Percentiles rank a stretch among this genome's conserved stretches.
Conservation (phyloP, 1,140 invertebrate genomes). For the Zeugodacus cucurbitae region DNA sequence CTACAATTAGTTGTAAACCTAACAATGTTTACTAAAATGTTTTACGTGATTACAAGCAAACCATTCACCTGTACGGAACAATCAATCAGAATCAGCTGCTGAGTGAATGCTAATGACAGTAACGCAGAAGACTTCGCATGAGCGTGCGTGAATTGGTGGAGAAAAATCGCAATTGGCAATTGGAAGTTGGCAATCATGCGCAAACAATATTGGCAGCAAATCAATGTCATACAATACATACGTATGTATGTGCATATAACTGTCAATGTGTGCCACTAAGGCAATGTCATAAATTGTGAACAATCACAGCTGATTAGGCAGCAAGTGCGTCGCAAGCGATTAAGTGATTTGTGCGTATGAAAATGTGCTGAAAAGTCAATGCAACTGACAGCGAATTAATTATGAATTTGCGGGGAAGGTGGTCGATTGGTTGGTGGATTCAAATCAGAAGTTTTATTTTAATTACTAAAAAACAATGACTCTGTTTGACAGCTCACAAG, state of each 20-base stretch:
- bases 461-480: no score
- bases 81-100: slow-evolving; percentile 7
- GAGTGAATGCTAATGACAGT: not conserved
- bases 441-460: not conserved
- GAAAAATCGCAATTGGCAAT: not conserved
- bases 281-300: not conserved
- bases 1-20: not conserved
- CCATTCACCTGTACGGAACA: not conserved
- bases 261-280: not conserved
- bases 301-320: slow-evolving; percentile 11
- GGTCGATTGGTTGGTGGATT: not conserved
- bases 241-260: not conserved
- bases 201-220: not conserved
- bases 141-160: not conserved
- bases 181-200: not conserved
- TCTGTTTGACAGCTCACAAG: not conserved
- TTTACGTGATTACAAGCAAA: slow-evolving; percentile 9
- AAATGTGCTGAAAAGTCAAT: not conserved
- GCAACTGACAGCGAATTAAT: slow-evolving; percentile 6
- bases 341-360: not conserved
- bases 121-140: not conserved
- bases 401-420: not conserved
- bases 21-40: not conserved
- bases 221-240: not conserved
- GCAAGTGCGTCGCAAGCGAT: not conserved